Evolutionary conservation across 2,888 invertebrate species (phyloP).

Genomic region (Drosophila hawaiiensis): DNA sequence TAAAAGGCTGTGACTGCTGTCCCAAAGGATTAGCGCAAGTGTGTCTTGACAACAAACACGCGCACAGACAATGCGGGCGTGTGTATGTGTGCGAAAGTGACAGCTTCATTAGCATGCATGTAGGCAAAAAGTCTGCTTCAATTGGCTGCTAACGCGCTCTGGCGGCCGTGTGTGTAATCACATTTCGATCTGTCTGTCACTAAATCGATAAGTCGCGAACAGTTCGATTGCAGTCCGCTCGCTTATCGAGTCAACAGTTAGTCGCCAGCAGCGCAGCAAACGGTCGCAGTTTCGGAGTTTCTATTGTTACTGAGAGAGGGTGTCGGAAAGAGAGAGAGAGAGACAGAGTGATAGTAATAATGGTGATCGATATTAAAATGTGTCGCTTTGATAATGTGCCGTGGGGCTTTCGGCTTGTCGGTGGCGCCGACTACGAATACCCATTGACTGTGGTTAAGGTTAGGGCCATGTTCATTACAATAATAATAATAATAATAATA

Average conservation of each 20-base stretch:
- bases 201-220: conserved; percentile 44
- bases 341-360: conserved; percentile 66
- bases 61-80: neutral
- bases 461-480: conserved; percentile 64
- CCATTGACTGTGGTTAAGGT: conserved; percentile 92
- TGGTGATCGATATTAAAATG: conserved; percentile 90
- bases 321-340: neutral
- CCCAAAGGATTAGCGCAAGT: conserved; percentile 54
- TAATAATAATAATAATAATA: conserved; percentile 14
- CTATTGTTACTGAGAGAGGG: neutral
- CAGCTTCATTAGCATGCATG: conserved; percentile 68
- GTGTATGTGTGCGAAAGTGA: conserved; percentile 19
- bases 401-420: conserved; percentile 92
- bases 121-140: conserved; percentile 74
- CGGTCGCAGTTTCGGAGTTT: conserved; percentile 30
- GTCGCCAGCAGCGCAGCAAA: conserved; percentile 61
- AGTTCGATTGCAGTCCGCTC: conserved; percentile 27
- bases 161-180: conserved; percentile 32
- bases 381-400: conserved; percentile 88
- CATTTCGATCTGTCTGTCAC: conserved; percentile 8
- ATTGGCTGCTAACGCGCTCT: conserved; percentile 29
- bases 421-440: conserved; percentile 90
- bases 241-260: conserved; percentile 67
- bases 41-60: conserved; percentile 3
- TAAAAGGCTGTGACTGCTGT: conserved; percentile 72